Evolutionary conservation across 2,888 invertebrate genomes (phyloP), one percentile per base, ranked within the genome.

Genomic region (Stegana nigrithorax): DNA sequence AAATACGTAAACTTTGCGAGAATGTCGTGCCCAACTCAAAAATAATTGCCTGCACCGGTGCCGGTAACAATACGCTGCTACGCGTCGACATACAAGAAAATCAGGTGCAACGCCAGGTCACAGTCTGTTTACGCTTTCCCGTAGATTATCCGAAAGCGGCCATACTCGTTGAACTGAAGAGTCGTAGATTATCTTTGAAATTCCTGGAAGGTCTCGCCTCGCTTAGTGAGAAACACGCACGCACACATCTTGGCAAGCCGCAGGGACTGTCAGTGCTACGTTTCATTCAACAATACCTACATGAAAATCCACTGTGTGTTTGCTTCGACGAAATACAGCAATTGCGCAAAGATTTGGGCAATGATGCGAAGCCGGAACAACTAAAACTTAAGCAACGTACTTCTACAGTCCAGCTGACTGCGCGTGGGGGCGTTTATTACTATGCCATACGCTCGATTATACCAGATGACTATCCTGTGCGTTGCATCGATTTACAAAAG

Each of bases 261-360:
- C 90, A 90, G 81, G 87, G 86, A 14, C 78, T 92, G 32, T 85
- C 86, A 51, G 84, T 89, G 4, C 80, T 91, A 14, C 87, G 88
- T 69, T 91, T 92, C 75, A 84, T 92, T 5, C 84, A 88, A 56
- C 89, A 88, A 65, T 92, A 92, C 56, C 47, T 81, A 6, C 88
- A 89, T 53, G 91, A 92, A 68, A 91, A 92, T 84, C 90, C 91
- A 0, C 84, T 93, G 3, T 91, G 90, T 75, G 90, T 91, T 62
- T 92, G 92, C 73, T 90, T 90, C 69, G 91, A 91, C 75, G 92
- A 93, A 84, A 91, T 93, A 64, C 86, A 88, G 64, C 81, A 85
- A 47, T 80, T 92, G 58, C 91, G 90, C 69, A 86, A 86, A 65
- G 82, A 88, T 21, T 75, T 91, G 4, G 81, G 72, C 2, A 75